These are phyloP conservation scores for Pelecanoides urinatrix DNA, from an alignment of 2,113 vertebrate genomes.

Conservation along the genomic window DNA sequence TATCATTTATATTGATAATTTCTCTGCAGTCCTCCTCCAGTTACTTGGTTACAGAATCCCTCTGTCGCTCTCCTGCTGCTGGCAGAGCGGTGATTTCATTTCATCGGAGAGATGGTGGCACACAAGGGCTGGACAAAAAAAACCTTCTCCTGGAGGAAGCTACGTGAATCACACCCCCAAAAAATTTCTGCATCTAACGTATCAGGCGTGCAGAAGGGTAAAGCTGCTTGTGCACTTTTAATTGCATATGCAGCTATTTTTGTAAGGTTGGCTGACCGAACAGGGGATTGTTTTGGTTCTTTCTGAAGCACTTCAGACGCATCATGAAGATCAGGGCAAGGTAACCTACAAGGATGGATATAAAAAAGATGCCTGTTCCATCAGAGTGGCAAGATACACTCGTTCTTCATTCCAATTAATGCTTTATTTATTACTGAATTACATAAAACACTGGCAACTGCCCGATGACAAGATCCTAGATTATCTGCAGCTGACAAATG, in stretches of 20 bases:
- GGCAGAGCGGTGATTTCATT: not conserved
- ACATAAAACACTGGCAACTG: slow-evolving; percentile 61
- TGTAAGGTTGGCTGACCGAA: not conserved
- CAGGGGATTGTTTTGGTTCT: not conserved
- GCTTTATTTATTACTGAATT: slow-evolving; percentile 52
- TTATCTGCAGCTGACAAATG: slow-evolving; percentile 55
- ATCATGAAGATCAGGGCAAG: not conserved
- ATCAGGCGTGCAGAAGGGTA: not conserved
- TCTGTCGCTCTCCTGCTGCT: not conserved
- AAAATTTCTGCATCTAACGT: not conserved
- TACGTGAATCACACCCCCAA: not conserved
- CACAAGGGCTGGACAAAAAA: not conserved
- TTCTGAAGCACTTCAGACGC: not conserved
- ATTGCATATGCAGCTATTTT: not conserved
- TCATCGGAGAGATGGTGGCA: not conserved
- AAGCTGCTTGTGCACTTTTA: not conserved
- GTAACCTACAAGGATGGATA: not conserved
- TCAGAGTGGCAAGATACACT: not conserved
- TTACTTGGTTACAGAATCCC: slow-evolving; percentile 16
- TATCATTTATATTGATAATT: not conserved
- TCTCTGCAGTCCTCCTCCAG: not conserved
- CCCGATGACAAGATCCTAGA: slow-evolving; percentile 2
- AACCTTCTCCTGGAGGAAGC: not conserved
- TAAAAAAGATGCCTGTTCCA: not conserved
- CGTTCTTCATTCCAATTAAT: not conserved